Evolutionary conservation across 2,113 vertebrate species (phyloP), one percentile per base, ranked within the genome.

Genomic region (Benitochromis conjunctus): DNA sequence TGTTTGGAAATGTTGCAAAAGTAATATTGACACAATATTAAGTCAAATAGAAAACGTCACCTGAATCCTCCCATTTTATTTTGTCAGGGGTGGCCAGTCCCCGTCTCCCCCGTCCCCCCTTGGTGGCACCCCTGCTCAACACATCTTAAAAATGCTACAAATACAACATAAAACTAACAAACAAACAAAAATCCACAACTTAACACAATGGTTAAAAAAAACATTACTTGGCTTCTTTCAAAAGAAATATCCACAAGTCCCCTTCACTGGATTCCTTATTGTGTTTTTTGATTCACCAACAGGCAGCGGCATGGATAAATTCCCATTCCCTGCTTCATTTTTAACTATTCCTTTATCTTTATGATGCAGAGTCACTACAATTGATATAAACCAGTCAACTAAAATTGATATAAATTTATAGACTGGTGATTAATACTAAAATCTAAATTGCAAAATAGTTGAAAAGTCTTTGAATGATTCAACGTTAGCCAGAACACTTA

Each of bases 1-100:
- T 5, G 43, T 8, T 19, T 51, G 0, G 31, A 76, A n/a, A 19
- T 19, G 43, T 19, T 76, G 2, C 6, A n/a, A 51, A 76, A 76
- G 19, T 51, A 31, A 74, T 51, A 2, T 19, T 31, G 69, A 6
- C 8, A 9, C 19, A 29, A 29, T 29, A n/a, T 54, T n/a, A 9
- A n/a, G 8, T 19, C 19, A 19, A 53, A 53, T 19, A 53, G 18
- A 53, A 53, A 53, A 53, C 51, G 9, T n/a, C 4, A n/a, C n/a
- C 7, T 4, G 19, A 54, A 54, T n/a, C 2, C 19, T 29, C 29
- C 29, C 29, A 29, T 5, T 29, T 34, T 62, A 36, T 36, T 62
- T 62, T 62, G n/a, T 62, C 9, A 19, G 9, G 29, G 9, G 29
- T 19, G 26, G 26, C 26, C 26, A 26, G 26, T 26, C 26, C 26